Conservation (phyloP, 2,888 invertebrate genomes). For the Stenurella melanura region DNA sequence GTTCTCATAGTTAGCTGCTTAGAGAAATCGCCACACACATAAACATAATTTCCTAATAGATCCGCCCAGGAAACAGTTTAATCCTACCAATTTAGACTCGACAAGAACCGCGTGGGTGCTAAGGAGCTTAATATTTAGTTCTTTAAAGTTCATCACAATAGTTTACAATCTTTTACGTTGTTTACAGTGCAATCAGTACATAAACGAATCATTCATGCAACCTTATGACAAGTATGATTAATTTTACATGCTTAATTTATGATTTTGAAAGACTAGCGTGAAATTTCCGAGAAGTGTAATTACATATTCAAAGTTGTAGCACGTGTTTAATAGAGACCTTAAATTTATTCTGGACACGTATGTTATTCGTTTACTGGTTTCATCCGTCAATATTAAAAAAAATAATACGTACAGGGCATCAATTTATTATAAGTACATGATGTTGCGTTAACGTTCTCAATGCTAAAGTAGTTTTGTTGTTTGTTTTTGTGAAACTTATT, state of each 20-base stretch:
- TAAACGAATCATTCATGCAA: background rate
- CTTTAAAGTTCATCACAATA: background rate
- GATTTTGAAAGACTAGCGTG: conserved; percentile 7
- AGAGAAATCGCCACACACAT: background rate
- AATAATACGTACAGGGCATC: background rate
- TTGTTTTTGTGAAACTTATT: no score
- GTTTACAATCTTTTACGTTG: background rate
- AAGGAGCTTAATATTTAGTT: background rate
- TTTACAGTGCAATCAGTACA: background rate
- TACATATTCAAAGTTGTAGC: background rate
- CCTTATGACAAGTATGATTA: conserved; percentile 7
- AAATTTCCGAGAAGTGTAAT: background rate
- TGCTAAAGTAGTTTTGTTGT: background rate
- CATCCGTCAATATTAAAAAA: background rate
- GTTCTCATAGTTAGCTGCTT: no score
- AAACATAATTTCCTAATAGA: background rate
- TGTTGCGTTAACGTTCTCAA: background rate
- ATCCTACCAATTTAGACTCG: background rate
- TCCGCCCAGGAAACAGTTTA: background rate
- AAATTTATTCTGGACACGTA: conserved; percentile 1
- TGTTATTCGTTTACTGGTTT: background rate
- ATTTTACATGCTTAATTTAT: background rate
- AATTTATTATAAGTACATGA: background rate
- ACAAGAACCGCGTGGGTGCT: background rate
- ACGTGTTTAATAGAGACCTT: conserved; percentile 3